Conservation (phyloP, 2,888 invertebrate species). For the Melanostoma mellinum region DNA sequence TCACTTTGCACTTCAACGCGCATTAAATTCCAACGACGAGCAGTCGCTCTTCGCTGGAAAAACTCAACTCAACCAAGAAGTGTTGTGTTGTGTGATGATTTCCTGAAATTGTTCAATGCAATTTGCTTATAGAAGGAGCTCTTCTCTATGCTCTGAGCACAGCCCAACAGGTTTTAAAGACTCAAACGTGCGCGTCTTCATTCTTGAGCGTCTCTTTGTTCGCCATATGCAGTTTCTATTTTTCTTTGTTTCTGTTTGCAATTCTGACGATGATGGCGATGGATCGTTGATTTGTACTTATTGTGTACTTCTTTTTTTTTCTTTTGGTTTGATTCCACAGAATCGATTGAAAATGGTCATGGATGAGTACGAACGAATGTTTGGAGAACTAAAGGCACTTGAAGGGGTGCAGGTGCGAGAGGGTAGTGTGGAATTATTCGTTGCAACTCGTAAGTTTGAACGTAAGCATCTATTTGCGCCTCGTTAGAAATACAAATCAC, state of each 20-base stretch:
- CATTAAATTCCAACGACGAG: conserved; percentile 49
- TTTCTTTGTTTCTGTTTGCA: conserved; percentile 20
- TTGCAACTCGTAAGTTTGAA: conserved; percentile 19
- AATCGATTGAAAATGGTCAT: conserved; percentile 71
- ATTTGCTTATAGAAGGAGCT: conserved; percentile 58
- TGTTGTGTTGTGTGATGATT: conserved; percentile 39
- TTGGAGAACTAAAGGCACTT: no score
- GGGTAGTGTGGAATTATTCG: not conserved
- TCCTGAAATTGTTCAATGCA: conserved; percentile 64
- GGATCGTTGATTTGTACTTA: conserved; percentile 53
- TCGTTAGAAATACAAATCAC: conserved; percentile 71
- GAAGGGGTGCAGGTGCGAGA: not conserved
- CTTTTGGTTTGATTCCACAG: conserved; percentile 38
- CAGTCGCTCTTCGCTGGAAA: conserved; percentile 40
- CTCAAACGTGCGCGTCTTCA: conserved; percentile 51
- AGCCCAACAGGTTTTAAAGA: conserved; percentile 51
- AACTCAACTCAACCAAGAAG: not conserved
- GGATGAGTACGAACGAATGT: conserved; percentile 43
- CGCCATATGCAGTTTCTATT: conserved; percentile 7
- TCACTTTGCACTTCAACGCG: conserved; percentile 68
- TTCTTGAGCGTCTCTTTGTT: conserved; percentile 46
- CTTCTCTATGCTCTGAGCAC: not conserved
- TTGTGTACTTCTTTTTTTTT: conserved; percentile 2
- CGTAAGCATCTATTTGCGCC: conserved; percentile 60
- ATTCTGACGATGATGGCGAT: conserved; percentile 45